Conservation (phyloP, 2,888 invertebrate species). For the Chouioia cunea region DNA sequence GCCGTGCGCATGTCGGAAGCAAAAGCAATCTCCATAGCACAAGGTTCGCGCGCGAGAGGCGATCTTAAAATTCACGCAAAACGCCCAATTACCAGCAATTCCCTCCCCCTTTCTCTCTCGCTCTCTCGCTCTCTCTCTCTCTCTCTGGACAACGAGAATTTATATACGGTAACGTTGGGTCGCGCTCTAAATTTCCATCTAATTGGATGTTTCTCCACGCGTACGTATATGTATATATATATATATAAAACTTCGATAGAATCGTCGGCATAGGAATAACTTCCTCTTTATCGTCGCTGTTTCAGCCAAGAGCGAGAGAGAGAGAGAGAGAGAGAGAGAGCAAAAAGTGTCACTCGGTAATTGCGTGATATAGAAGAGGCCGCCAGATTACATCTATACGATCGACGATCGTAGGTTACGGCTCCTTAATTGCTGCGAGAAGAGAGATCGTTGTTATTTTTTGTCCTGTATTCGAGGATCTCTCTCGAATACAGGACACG, state of each 20-base stretch:
- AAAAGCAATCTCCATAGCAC: not conserved
- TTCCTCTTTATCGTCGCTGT: conserved; percentile 34
- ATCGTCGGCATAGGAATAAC: conserved; percentile 40
- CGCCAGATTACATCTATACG: conserved; percentile 38
- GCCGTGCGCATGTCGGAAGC: too few relatives aligned
- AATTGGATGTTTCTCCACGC: conserved; percentile 41
- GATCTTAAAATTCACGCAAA: conserved; percentile 21
- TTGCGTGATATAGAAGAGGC: conserved; percentile 7
- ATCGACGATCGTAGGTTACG: conserved; percentile 6
- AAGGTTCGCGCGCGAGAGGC: conserved; percentile 1
- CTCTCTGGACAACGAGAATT: conserved; percentile 37
- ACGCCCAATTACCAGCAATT: conserved; percentile 36
- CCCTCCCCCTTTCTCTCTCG: conserved; percentile 18
- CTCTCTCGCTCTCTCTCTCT: conserved; percentile 24
- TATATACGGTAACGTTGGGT: too few relatives aligned
- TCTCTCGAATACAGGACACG: too few relatives aligned
- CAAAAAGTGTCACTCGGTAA: conserved; percentile 42
- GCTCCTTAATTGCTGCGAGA: too few relatives aligned
- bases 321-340: not conserved
- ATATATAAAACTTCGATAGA: conserved; percentile 38
- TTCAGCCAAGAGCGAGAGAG: too few relatives aligned
- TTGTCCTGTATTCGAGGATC: too few relatives aligned
- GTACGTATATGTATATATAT: too few relatives aligned
- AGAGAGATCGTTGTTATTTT: too few relatives aligned
- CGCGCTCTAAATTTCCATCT: conserved; percentile 44